Percentiles rank a stretch among this genome's conserved stretches.
These are phyloP conservation scores for Tokudaia muenninki DNA, from an alignment of 2,797 vertebrate species.

Conservation along the genomic window DNA sequence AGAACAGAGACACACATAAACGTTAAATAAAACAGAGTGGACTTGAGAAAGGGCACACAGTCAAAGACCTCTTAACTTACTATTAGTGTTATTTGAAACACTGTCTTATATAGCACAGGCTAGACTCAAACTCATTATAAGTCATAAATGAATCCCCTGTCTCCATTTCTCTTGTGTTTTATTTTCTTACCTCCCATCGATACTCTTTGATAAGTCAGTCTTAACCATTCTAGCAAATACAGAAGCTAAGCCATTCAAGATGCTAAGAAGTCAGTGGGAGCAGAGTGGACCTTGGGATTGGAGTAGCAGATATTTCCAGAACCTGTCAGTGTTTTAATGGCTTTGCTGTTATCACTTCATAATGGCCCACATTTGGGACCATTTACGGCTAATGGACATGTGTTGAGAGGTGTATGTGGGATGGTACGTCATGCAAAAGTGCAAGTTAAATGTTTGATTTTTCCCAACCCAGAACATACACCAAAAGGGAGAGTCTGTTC, in stretches of 20 bases:
- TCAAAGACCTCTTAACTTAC: background rate
- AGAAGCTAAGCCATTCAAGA: constrained; percentile 75
- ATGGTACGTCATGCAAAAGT: constrained; percentile 72
- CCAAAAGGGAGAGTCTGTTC: background rate
- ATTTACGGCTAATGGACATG: constrained; percentile 85
- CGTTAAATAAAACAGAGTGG: background rate
- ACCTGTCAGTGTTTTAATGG: constrained; percentile 80
- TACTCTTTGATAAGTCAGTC: background rate
- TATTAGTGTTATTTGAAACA: background rate
- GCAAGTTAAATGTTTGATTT: constrained; percentile 80
- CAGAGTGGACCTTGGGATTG: background rate
- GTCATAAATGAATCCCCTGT: background rate
- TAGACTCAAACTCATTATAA: background rate
- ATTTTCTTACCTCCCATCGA: background rate
- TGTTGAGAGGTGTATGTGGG: constrained; percentile 83
- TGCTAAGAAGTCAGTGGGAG: constrained; percentile 42
- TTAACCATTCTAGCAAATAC: constrained; percentile 43
- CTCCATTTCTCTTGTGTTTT: background rate
- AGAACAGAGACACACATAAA: background rate
- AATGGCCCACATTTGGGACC: constrained; percentile 82
- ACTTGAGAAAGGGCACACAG: background rate
- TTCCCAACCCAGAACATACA: constrained; percentile 33
- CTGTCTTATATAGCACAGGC: background rate
- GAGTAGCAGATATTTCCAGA: constrained; percentile 60
- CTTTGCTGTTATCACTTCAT: constrained; percentile 83